Percentiles rank a stretch among this genome's conserved stretches.
Conservation (phyloP, 1,140 invertebrate species). For the Drosophila dunni region DNA sequence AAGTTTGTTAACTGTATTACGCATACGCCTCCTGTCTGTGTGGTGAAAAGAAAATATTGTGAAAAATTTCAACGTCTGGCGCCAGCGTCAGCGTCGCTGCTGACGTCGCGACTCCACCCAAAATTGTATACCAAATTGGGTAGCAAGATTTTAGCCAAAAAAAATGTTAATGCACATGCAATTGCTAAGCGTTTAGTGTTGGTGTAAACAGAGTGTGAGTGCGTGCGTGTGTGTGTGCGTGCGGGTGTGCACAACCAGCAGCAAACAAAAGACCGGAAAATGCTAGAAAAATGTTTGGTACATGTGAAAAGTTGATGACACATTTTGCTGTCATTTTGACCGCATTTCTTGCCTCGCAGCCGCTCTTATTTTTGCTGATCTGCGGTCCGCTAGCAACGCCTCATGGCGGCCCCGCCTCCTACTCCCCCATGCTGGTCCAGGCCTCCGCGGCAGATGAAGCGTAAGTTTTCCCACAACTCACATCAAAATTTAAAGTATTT, state of each 20-base stretch:
- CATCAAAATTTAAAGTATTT: background rate
- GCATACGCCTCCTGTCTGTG: conserved; percentile 69
- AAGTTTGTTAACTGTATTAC: conserved; percentile 53
- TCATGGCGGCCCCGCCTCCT: conserved; percentile 49
- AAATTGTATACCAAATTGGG: conserved; percentile 76
- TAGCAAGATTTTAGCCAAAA: conserved; percentile 16
- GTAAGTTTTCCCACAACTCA: conserved; percentile 58
- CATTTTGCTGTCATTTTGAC: conserved; percentile 84
- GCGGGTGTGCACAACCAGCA: conserved; percentile 41
- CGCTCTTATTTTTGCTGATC: conserved; percentile 72
- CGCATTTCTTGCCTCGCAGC: conserved; percentile 79
- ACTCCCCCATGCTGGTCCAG: conserved; percentile 60
- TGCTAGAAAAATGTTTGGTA: conserved; percentile 84
- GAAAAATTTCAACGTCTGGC: conserved; percentile 37
- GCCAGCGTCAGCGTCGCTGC: conserved; percentile 55
- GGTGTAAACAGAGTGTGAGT: background rate
- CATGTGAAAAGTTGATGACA: conserved; percentile 84
- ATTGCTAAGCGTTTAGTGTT: conserved; percentile 14
- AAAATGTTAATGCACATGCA: conserved; percentile 21
- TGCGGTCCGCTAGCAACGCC: conserved; percentile 65
- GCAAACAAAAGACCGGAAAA: conserved; percentile 69
- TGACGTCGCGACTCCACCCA: conserved; percentile 77
- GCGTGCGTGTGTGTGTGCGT: conserved; percentile 7
- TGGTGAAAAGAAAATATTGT: conserved; percentile 44
- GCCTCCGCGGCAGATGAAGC: conserved; percentile 82